Evolutionary conservation across 2,888 invertebrate species (phyloP).

Genomic region (Notodonta ziczac): DNA sequence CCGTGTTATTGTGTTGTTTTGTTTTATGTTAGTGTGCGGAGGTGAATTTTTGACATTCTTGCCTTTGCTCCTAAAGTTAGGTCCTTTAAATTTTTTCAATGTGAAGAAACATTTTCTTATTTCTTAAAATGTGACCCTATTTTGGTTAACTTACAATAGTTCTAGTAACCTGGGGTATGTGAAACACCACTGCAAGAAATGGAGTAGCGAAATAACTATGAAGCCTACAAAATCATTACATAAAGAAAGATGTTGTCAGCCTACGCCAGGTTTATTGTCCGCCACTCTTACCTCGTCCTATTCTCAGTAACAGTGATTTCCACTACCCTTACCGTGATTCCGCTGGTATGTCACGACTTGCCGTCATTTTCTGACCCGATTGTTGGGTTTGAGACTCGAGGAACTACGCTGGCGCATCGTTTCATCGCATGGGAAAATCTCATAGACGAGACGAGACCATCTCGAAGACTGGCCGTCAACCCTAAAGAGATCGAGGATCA

Average conservation of each 20-base stretch:
- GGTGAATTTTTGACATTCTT: slow-evolving; percentile 19
- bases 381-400: slow-evolving; percentile 96
- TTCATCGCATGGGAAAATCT: slow-evolving; percentile 94
- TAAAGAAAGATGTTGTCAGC: slow-evolving; percentile 69
- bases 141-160: slow-evolving; percentile 24
- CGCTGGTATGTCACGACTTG: slow-evolving; percentile 67
- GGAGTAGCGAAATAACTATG: slow-evolving; percentile 68
- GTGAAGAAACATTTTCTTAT: slow-evolving; percentile 16
- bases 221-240: slow-evolving; percentile 56
- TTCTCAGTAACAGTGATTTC: slow-evolving; percentile 69
- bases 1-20: slow-evolving; percentile 15
- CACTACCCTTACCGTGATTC: slow-evolving; percentile 71
- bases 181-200: slow-evolving; percentile 49
- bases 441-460: slow-evolving; percentile 88
- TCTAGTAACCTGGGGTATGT: slow-evolving; percentile 46
- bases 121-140: slow-evolving; percentile 49
- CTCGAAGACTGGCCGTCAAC: slow-evolving; percentile 88
- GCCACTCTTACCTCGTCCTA: slow-evolving; percentile 74
- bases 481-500: slow-evolving; percentile 87
- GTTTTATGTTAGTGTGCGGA: slow-evolving; percentile 5
- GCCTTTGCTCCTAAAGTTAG: background rate
- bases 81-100: slow-evolving; percentile 38
- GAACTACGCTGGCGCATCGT: slow-evolving; percentile 92
- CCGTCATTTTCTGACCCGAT: slow-evolving; percentile 95
- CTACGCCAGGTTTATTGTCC: slow-evolving; percentile 80